Evolutionary conservation across 2,113 vertebrate species (phyloP), one percentile per base, ranked within the genome.

Genomic region (Callionymus lyra): DNA sequence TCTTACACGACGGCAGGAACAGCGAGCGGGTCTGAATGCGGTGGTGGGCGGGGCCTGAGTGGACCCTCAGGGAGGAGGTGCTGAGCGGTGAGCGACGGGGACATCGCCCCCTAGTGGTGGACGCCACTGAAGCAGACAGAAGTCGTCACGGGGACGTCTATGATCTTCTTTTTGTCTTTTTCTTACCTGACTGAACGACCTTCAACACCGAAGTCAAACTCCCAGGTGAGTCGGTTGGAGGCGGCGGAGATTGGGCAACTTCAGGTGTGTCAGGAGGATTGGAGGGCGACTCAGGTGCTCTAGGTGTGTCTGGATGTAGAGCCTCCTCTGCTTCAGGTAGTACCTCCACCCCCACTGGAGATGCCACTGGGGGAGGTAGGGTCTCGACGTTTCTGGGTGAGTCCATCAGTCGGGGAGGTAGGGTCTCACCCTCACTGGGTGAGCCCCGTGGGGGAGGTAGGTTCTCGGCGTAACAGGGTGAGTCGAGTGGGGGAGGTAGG

Each of bases 1-100:
- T 31, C 83, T 85, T 80, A 85, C 83, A 19, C 76, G 83, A 79
- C 41, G 83, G 74, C 59, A 84, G 68, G 56, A 82, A 81, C 50
- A 85, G 80, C 3, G 81, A 83, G 68, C 72, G 83, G 0, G 73
- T 65, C 50, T 72, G 65, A 56, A 63, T 62, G 33, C 52, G 56
- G 76, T 72, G 79, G 27, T 79, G 61, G 55, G 67, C 62, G 1
- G 80, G 68, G 63, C 79, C 76, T 39, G 75, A 73, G 62, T 77
- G 79, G 15, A 83, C 66, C 64, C 83, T 77, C 39, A 85, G 42
- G 40, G 83, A 85, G 14, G 79, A 52, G 41, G 80, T 83, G 65
- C 82, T 27, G 75, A 21, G 63, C 9, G 14, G 6, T 9, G 59
- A 69, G 45, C 41, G 61, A 2, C 59, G 72, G 16, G 38, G 59